These are phyloP conservation scores for Drosophila anceps DNA, from an alignment of 2,888 invertebrate species.

Conservation along the genomic window DNA sequence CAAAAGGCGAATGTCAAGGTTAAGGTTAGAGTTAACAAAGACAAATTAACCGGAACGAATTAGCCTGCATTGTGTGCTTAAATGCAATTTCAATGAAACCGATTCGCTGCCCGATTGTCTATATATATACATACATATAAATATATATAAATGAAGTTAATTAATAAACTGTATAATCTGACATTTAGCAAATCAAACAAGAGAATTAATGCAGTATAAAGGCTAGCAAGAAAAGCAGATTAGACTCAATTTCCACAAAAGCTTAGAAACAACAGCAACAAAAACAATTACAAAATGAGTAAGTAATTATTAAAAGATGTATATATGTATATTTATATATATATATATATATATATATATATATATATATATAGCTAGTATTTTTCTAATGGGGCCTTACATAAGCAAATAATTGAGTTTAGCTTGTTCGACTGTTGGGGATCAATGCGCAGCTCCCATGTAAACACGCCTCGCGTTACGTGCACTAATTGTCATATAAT, in stretches of 20 bases:
- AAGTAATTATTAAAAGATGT: constrained; percentile 58
- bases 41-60: constrained; percentile 11
- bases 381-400: constrained; percentile 2
- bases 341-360: too few relatives aligned
- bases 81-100: constrained; percentile 25
- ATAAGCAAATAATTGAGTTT: constrained; percentile 45
- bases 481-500: constrained; percentile 42
- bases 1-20: constrained; percentile 67
- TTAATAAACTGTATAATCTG: constrained; percentile 47
- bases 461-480: constrained; percentile 9
- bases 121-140: neutral
- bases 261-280: neutral
- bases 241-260: constrained; percentile 11
- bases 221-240: constrained; percentile 26
- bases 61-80: constrained; percentile 8
- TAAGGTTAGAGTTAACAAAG: constrained; percentile 41
- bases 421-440: constrained; percentile 16
- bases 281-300: constrained; percentile 68
- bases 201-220: constrained; percentile 1
- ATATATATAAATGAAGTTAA: constrained; percentile 19
- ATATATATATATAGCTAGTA: neutral
- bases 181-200: constrained; percentile 25
- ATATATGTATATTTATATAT: too few relatives aligned
- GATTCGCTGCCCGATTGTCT: constrained; percentile 32
- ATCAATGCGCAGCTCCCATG: constrained; percentile 18